Evolutionary conservation across 2,797 vertebrate species (phyloP).

Genomic region (Staurois parvus): DNA sequence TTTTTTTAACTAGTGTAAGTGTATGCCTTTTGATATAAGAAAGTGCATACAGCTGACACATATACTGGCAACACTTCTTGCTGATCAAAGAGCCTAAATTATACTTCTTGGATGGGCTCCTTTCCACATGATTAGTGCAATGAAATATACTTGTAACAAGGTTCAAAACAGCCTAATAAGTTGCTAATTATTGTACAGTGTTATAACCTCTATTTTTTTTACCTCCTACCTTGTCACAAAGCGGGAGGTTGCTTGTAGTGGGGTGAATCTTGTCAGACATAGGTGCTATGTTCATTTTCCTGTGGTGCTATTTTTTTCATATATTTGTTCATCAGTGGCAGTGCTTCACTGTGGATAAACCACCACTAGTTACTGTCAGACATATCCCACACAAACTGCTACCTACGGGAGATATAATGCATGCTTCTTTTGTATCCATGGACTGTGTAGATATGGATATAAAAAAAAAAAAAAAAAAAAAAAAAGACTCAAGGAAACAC

Average conservation of each 20-base stretch:
- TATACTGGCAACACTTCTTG: not conserved
- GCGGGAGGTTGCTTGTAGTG: slow-evolving; percentile 74
- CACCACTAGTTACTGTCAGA: slow-evolving; percentile 62
- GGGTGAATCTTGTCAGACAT: slow-evolving; percentile 72
- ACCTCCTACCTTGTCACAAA: slow-evolving; percentile 64
- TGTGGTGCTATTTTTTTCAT: slow-evolving; percentile 88
- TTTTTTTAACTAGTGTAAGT: not conserved
- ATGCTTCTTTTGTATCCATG: slow-evolving; percentile 63
- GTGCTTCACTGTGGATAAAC: slow-evolving; percentile 68
- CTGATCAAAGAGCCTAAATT: slow-evolving; percentile 2
- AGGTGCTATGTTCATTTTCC: slow-evolving; percentile 85
- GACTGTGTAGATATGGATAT: slow-evolving; percentile 40
- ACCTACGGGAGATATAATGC: slow-evolving; percentile 67
- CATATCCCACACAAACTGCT: slow-evolving; percentile 51
- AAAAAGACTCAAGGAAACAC: slow-evolving; percentile 29
- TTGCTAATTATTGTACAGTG: slow-evolving; percentile 64
- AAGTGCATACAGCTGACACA: not conserved
- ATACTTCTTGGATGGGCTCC: not conserved
- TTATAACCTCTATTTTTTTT: slow-evolving; percentile 6
- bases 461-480: slow-evolving; percentile 31
- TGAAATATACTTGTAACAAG: not conserved
- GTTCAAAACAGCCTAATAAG: not conserved
- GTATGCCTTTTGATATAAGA: not conserved
- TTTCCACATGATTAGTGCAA: not conserved
- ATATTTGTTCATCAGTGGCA: slow-evolving; percentile 65